phyloP scores from a whole-genome alignment of 2,888 invertebrate genomes.

The Hirtodrosophila confusa region DNA sequence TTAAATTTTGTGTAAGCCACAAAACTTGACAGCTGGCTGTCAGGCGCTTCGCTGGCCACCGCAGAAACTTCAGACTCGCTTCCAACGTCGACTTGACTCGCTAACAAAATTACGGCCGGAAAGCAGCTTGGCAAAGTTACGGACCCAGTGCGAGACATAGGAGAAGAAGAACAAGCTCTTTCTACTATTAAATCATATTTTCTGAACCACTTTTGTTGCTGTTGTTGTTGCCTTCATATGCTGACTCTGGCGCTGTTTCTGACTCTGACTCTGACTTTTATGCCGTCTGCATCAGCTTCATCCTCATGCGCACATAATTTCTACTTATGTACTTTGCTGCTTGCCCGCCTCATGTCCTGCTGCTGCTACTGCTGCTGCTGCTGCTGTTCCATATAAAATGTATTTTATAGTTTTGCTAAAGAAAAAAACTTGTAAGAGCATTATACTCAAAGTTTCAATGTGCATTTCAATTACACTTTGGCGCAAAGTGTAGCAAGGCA shows the following conservation, averaged over 20 bases:
- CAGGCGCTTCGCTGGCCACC: conserved; percentile 58
- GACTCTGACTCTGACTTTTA: conserved; percentile 53
- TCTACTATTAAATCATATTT: conserved; percentile 72
- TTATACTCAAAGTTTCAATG: conserved; percentile 73
- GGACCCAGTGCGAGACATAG: conserved; percentile 24
- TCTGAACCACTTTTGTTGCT: conserved; percentile 25
- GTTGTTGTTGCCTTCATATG: conserved; percentile 21
- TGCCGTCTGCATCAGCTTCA: conserved; percentile 62
- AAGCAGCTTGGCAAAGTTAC: conserved; percentile 48
- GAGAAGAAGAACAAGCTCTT: conserved; percentile 42
- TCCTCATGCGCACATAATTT: conserved; percentile 71
- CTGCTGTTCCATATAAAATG: conserved; percentile 52
- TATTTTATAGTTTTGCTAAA: conserved; percentile 64
- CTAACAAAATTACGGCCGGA: conserved; percentile 60
- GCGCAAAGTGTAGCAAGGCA: conserved; percentile 38
- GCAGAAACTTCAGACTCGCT: conserved; percentile 49
- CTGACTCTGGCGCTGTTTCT: conserved; percentile 13
- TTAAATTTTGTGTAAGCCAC: conserved; percentile 66
- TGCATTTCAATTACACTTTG: conserved; percentile 72
- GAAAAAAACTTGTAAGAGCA: conserved; percentile 64
- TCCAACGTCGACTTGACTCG: conserved; percentile 12
- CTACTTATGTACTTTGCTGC: conserved; percentile 66
- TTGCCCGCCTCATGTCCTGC: background rate
- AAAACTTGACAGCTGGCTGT: conserved; percentile 65
- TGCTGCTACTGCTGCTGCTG: background rate